A percentile compares a stretch with the other conserved stretches of the same genome.
Conservation (phyloP, 2,888 invertebrate species). For the Brachyopa scutellaris region DNA sequence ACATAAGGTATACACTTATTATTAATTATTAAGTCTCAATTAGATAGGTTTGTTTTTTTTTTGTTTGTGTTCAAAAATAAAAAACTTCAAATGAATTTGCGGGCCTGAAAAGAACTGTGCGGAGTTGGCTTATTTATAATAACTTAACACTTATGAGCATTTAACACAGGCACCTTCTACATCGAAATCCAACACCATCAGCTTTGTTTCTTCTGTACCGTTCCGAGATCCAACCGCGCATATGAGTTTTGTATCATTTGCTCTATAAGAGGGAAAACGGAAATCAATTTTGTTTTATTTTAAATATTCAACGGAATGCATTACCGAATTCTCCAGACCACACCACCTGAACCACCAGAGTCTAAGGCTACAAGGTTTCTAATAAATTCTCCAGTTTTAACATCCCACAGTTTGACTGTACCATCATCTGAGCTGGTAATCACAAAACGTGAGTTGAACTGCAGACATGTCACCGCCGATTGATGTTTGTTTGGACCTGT, state of each 20-base stretch:
- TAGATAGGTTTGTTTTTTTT: conserved; percentile 38
- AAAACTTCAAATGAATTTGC: conserved; percentile 11
- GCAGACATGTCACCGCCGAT: conserved; percentile 98
- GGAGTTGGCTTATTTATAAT: conserved; percentile 45
- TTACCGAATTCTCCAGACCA: conserved; percentile 96
- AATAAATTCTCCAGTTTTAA: conserved; percentile 97
- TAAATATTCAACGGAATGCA: too few relatives aligned
- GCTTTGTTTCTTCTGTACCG: conserved; percentile 99
- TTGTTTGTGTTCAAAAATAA: conserved; percentile 14
- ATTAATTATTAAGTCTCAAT: conserved; percentile 63
- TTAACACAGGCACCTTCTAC: conserved; percentile 88
- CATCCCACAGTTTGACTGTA: conserved; percentile 99
- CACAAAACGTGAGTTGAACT: conserved; percentile 98
- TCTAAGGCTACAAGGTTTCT: conserved; percentile 96
- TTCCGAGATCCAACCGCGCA: conserved; percentile 99
- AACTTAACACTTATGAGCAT: conserved; percentile 81
- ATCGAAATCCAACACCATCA: conserved; percentile 98
- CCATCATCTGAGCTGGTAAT: conserved; percentile 99
- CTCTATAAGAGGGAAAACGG: conserved; percentile 81
- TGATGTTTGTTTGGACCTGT: conserved; percentile 97
- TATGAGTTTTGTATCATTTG: conserved; percentile 97
- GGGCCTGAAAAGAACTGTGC: conserved; percentile 50
- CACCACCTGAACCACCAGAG: conserved; percentile 98
- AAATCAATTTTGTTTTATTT: too few relatives aligned
- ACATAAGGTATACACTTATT: conserved; percentile 52